Conservation (phyloP, 2,888 invertebrate genomes). For the Leuctra nigra region DNA sequence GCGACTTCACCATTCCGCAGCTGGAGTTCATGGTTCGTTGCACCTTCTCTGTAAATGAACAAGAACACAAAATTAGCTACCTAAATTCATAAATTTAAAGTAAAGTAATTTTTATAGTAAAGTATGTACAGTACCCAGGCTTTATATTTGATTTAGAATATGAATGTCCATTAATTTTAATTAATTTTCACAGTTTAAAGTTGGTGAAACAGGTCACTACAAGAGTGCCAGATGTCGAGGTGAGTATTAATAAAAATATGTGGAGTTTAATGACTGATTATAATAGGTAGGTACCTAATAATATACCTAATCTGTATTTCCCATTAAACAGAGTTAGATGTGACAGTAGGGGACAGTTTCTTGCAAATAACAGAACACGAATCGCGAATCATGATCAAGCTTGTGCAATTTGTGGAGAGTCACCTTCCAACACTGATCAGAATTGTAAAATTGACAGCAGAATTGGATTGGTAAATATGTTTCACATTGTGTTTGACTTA, state of each 20-base stretch:
- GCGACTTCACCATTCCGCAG: slow-evolving; percentile 54
- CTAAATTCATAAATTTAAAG: background rate
- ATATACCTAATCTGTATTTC: background rate
- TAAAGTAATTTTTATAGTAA: no score
- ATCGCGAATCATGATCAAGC: slow-evolving; percentile 63
- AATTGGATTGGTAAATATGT: slow-evolving; percentile 59
- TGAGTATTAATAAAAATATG: slow-evolving; percentile 34
- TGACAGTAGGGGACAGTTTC: slow-evolving; percentile 68
- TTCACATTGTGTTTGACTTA: background rate
- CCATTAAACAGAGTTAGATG: slow-evolving; percentile 59
- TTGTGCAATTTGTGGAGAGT: slow-evolving; percentile 56
- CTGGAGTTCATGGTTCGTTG: slow-evolving; percentile 62
- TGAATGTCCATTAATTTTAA: no score
- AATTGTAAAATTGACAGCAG: slow-evolving; percentile 53
- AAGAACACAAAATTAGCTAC: background rate
- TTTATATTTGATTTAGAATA: no score
- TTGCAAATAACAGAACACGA: slow-evolving; percentile 75
- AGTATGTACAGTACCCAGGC: no score
- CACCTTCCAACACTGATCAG: slow-evolving; percentile 49
- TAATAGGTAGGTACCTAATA: no score
- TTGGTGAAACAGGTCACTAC: slow-evolving; percentile 60
- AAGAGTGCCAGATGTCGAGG: slow-evolving; percentile 61
- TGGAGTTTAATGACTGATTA: no score
- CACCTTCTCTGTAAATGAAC: slow-evolving; percentile 7
- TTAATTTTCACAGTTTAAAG: slow-evolving; percentile 59